Evolutionary conservation across 2,113 vertebrate genomes (phyloP), one percentile per base, ranked within the genome.

Genomic region (Campylomormyrus numenius): DNA sequence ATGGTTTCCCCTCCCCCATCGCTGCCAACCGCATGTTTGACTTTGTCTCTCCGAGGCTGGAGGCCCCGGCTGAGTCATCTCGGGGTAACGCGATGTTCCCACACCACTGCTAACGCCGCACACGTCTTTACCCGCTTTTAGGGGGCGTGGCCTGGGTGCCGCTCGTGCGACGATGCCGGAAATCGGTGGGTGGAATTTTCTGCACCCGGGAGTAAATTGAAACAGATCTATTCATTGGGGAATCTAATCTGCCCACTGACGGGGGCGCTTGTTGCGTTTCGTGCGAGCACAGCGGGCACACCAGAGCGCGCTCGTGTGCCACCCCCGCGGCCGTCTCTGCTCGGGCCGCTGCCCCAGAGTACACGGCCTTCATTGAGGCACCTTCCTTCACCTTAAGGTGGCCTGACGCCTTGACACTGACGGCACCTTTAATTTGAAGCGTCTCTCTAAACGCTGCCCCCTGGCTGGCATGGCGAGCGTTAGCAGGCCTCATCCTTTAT

Each of bases 11-110:
- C 45, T 42, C 42, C 83, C 83, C 97, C 97, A 97, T 97, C 97
- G 96, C 96, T 97, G 96, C 96, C 97, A 96, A 97, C 96, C 96
- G 96, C 97, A 94, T 97, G 95, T 97, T 97, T 97, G 96, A 97
- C 96, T 96, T 95, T 97, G 96, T 95, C 96, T 97, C 96, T 97
- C 96, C 96, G 95, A 95, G 95, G 94, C 95, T 94, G 96, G 96
- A 96, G 95, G 95, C 96, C 95, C 96, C 96, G 93, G 95, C 96
- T 96, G 95, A 97, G 95, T 97, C 97, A 97, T 96, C 96, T 95
- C 96, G 96, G 94, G 95, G 94, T 96, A 96, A 97, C 96, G 96
- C 96, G 96, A 95, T 96, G 95, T 94, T 95, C 96, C 96, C 96
- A 96, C 95, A 96, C 95, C 95, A 96, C 93, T 5, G 95, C 96